These are phyloP conservation scores for Lophotis ruficrista DNA, from an alignment of 2,113 vertebrate genomes.

Conservation along the genomic window DNA sequence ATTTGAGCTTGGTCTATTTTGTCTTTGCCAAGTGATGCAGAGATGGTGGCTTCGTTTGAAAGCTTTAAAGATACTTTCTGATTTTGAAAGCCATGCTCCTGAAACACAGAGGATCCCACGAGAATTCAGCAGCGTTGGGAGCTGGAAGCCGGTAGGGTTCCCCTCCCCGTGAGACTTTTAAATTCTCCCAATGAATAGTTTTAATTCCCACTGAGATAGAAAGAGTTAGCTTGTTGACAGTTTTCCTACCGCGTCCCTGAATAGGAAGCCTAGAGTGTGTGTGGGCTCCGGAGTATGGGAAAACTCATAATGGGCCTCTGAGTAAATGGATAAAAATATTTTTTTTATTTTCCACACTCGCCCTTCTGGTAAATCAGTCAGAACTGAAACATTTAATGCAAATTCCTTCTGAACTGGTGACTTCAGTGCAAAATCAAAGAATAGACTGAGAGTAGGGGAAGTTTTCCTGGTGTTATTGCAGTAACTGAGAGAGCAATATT, in stretches of 20 bases:
- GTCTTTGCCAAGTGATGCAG: background rate
- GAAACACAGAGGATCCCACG: background rate
- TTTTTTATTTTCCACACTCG: background rate
- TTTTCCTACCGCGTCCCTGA: background rate
- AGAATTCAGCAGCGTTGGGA: background rate
- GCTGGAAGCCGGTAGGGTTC: background rate
- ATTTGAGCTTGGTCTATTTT: background rate
- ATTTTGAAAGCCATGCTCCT: background rate
- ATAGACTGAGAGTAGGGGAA: background rate
- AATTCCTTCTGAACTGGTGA: background rate
- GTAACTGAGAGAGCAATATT: background rate
- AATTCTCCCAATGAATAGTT: background rate
- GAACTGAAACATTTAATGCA: background rate
- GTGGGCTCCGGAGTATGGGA: conserved; percentile 41
- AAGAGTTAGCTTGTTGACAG: conserved; percentile 13
- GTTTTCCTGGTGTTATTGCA: background rate
- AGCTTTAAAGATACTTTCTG: background rate
- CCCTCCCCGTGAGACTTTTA: background rate
- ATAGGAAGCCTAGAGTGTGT: conserved; percentile 4
- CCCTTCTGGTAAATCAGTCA: background rate
- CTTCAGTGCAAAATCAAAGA: background rate
- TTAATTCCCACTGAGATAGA: conserved; percentile 3
- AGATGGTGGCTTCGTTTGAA: background rate
- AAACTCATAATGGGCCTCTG: background rate
- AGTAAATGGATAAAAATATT: background rate